phyloP scores from a whole-genome alignment of 2,888 invertebrate genomes.

The Strigamia maritima region DNA sequence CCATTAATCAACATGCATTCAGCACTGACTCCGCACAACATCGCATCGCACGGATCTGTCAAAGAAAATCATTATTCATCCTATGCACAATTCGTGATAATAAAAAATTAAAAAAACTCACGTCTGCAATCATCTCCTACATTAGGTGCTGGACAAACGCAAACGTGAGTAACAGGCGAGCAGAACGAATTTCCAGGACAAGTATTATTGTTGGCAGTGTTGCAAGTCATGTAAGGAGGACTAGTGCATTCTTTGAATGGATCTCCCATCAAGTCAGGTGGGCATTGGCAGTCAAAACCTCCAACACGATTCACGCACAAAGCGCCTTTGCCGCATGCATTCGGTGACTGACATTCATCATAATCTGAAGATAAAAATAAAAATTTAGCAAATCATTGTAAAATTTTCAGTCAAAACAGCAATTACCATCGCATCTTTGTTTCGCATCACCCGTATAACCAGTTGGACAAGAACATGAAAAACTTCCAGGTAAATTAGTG shows the following conservation, averaged over 20 bases:
- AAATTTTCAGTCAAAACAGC: too few relatives aligned
- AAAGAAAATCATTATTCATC: conserved; percentile 44
- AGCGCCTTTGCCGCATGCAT: conserved; percentile 75
- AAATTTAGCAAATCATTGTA: not conserved
- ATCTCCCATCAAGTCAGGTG: conserved; percentile 79
- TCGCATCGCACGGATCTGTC: conserved; percentile 83
- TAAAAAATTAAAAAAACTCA: conserved; percentile 29
- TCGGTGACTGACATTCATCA: conserved; percentile 71
- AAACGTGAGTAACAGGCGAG: conserved; percentile 66
- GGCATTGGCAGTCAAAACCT: conserved; percentile 74
- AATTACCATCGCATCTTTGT: conserved; percentile 65
- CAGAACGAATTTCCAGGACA: conserved; percentile 89
- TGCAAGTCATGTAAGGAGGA: conserved; percentile 66
- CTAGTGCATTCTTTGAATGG: conserved; percentile 76
- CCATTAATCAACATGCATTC: conserved; percentile 82
- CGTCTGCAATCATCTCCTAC: conserved; percentile 87
- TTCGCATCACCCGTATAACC: conserved; percentile 83
- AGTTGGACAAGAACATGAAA: conserved; percentile 70
- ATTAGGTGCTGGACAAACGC: conserved; percentile 86
- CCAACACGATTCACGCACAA: conserved; percentile 75
- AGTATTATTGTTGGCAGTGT: conserved; percentile 61
- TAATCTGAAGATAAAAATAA: too few relatives aligned
- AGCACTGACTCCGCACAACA: conserved; percentile 79
- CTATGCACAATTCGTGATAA: not conserved
- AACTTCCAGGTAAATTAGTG: conserved; percentile 75